Conservation (phyloP, 2,888 invertebrate genomes). For the Callosobruchus maculatus region DNA sequence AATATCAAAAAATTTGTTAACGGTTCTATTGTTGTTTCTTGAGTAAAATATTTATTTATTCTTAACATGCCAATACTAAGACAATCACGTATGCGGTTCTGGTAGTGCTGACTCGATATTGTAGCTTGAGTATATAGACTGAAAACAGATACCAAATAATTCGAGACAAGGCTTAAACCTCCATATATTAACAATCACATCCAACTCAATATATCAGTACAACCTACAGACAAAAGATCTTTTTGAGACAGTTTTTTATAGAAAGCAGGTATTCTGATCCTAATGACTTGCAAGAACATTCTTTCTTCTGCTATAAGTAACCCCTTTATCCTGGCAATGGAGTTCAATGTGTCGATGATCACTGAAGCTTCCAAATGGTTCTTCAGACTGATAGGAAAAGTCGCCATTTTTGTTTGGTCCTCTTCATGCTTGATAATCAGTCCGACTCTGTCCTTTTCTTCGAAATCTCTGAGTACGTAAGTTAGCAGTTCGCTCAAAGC, state of each 20-base stretch:
- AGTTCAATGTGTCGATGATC: slow-evolving; percentile 13
- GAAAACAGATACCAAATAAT: no score
- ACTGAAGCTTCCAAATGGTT: slow-evolving; percentile 8
- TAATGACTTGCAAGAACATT: slow-evolving; percentile 17
- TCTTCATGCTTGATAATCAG: slow-evolving; percentile 18
- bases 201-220: background rate
- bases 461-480: slow-evolving; percentile 16
- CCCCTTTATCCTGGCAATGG: slow-evolving; percentile 8
- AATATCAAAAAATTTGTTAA: no score
- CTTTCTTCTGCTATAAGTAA: slow-evolving; percentile 11
- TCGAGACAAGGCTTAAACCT: background rate
- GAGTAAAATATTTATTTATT: no score
- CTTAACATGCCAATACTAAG: no score
- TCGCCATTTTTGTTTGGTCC: slow-evolving; percentile 8
- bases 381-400: slow-evolving; percentile 16
- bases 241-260: slow-evolving; percentile 7
- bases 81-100: no score
- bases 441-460: slow-evolving; percentile 16
- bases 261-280: slow-evolving; percentile 12
- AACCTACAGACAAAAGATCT: background rate
- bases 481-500: slow-evolving; percentile 14
- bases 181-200: background rate
- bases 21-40: no score
- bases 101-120: no score
- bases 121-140: no score